A percentile compares a stretch with the other conserved stretches of the same genome.
These are phyloP conservation scores for Agriotes lineatus DNA, from an alignment of 2,888 invertebrate genomes.

Conservation along the genomic window DNA sequence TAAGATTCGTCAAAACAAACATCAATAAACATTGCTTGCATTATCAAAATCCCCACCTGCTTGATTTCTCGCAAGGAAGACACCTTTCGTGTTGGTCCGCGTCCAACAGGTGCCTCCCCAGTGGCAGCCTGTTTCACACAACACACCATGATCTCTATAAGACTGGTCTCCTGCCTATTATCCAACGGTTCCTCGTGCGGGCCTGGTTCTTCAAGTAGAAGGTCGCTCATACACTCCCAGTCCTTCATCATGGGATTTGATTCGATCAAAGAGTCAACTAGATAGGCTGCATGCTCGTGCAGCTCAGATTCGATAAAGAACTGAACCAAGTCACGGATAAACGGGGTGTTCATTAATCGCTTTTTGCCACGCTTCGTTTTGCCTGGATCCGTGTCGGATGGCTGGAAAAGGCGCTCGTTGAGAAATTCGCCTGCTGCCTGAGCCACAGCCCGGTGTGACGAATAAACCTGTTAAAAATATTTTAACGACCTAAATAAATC, in stretches of 20 bases:
- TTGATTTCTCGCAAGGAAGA: slow-evolving; percentile 64
- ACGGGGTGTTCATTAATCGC: slow-evolving; percentile 90
- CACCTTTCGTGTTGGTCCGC: slow-evolving; percentile 88
- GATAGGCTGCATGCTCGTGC: slow-evolving; percentile 97
- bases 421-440: slow-evolving; percentile 99
- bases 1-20: too few species aligned
- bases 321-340: slow-evolving; percentile 95
- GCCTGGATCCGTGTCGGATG: slow-evolving; percentile 77
- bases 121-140: slow-evolving; percentile 97
- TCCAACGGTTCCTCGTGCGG: slow-evolving; percentile 92
- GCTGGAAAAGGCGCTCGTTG: slow-evolving; percentile 94
- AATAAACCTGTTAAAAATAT: slow-evolving; percentile 75
- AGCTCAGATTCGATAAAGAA: slow-evolving; percentile 99
- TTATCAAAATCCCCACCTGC: slow-evolving; percentile 54
- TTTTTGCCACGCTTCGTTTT: slow-evolving; percentile 89
- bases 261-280: slow-evolving; percentile 98
- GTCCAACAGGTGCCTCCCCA: slow-evolving; percentile 95
- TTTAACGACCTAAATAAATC: slow-evolving; percentile 28
- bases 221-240: slow-evolving; percentile 99
- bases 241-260: slow-evolving; percentile 99
- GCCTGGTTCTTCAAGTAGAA: slow-evolving; percentile 94
- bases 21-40: neutral
- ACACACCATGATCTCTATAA: slow-evolving; percentile 98
- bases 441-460: slow-evolving; percentile 94
- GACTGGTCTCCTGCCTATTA: slow-evolving; percentile 94